phyloP scores from a whole-genome alignment of 2,888 invertebrate species.

The Adela reaumurella region DNA sequence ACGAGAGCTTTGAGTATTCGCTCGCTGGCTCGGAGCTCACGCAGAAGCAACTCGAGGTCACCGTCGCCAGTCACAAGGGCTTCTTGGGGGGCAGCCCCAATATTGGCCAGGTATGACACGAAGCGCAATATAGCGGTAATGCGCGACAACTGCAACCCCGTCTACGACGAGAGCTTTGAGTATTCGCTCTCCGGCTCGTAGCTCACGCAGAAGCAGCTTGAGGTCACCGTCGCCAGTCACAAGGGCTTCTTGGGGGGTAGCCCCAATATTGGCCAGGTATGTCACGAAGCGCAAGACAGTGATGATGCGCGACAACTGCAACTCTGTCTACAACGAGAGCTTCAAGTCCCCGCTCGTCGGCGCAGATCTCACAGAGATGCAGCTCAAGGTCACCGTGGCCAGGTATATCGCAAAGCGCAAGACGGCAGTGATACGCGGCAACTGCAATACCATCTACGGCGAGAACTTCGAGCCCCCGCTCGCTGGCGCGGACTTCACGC shows the following conservation, averaged over 20 bases:
- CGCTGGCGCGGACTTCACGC: conserved; percentile 74
- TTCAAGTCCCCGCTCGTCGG: conserved; percentile 86
- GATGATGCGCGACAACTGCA: conserved; percentile 85
- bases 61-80: conserved; percentile 85
- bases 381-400: conserved; percentile 82
- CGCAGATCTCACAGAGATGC: conserved; percentile 72
- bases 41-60: conserved; percentile 75
- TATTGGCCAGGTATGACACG: conserved; percentile 67
- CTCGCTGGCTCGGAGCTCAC: conserved; percentile 78
- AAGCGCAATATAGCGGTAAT: conserved; percentile 54
- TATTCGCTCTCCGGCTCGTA: conserved; percentile 82
- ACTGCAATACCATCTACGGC: conserved; percentile 87
- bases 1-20: conserved; percentile 87
- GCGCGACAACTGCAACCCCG: conserved; percentile 88
- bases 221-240: conserved; percentile 85
- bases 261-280: conserved; percentile 78
- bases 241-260: conserved; percentile 81
- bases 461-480: conserved; percentile 88
- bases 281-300: conserved; percentile 19
- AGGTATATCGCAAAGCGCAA: conserved; percentile 77
- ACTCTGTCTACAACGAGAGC: conserved; percentile 86
- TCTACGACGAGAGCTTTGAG: conserved; percentile 89
- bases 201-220: conserved; percentile 70
- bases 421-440: conserved; percentile 70
- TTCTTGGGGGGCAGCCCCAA: conserved; percentile 79